Evolutionary conservation across 2,888 invertebrate genomes (phyloP).

Genomic region (Coelopa pilipes): DNA sequence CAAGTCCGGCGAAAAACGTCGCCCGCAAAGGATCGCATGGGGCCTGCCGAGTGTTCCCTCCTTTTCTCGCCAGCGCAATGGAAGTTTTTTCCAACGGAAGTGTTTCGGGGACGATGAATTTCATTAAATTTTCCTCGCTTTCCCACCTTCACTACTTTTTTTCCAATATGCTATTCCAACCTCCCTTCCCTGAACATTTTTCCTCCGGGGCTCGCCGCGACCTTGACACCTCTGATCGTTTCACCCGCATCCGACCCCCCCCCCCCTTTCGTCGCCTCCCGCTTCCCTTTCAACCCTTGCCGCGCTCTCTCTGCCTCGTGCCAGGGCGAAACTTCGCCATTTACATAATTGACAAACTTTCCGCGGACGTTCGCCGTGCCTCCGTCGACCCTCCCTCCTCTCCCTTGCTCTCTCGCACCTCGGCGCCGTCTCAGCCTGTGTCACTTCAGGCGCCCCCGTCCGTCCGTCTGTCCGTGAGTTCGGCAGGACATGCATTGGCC

Average conservation of each 20-base stretch:
- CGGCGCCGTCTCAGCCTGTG: not conserved
- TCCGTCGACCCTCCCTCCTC: not conserved
- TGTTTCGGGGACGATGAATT: not conserved
- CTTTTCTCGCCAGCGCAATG: not conserved
- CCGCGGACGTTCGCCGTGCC: conserved; percentile 11
- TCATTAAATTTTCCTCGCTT: not conserved
- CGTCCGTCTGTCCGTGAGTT: not conserved
- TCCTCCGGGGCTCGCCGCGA: no score
- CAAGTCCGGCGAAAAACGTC: no score
- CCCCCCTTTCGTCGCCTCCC: not conserved
- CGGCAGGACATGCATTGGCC: conserved; percentile 4
- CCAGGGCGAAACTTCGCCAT: conserved; percentile 55
- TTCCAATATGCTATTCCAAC: no score
- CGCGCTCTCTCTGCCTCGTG: conserved; percentile 17
- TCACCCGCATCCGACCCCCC: not conserved
- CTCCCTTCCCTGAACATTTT: no score
- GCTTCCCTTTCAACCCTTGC: not conserved
- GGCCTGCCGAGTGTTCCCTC: no score
- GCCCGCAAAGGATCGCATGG: no score
- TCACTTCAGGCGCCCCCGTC: not conserved
- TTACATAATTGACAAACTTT: conserved; percentile 60
- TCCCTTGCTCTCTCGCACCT: not conserved
- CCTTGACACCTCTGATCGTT: no score
- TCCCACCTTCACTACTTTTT: no score
- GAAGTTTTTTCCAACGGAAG: not conserved